phyloP scores from a whole-genome alignment of 2,888 invertebrate species.

The Acronicta psi region DNA sequence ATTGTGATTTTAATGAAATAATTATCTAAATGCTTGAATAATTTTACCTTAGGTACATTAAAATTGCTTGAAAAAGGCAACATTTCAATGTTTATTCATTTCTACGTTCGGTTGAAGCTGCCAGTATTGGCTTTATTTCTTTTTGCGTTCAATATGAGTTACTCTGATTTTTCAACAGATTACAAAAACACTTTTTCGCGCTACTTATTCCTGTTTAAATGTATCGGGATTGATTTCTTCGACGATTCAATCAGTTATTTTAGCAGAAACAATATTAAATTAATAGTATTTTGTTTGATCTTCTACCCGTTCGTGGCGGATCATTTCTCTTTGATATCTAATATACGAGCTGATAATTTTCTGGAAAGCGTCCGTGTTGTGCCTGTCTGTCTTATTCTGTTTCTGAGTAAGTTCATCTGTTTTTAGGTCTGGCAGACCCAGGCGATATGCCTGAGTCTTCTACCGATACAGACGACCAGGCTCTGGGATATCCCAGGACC shows the following conservation, averaged over 20 bases:
- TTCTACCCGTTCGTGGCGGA: conserved; percentile 42
- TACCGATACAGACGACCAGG: too few relatives aligned
- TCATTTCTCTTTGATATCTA: conserved; percentile 37
- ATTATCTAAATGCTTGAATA: conserved; percentile 13
- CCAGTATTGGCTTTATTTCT: background rate
- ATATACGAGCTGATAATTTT: conserved; percentile 48
- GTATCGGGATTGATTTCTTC: conserved; percentile 54
- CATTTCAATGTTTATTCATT: too few relatives aligned
- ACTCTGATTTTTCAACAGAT: conserved; percentile 32
- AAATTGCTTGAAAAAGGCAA: too few relatives aligned
- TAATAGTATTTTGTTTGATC: conserved; percentile 32
- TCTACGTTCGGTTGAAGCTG: background rate
- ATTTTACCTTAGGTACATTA: background rate
- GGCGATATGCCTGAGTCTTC: too few relatives aligned
- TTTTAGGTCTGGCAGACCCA: too few relatives aligned
- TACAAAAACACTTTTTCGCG: conserved; percentile 46
- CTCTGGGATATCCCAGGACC: too few relatives aligned
- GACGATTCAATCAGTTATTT: conserved; percentile 18
- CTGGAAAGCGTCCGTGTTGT: conserved; percentile 44
- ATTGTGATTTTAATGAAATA: conserved; percentile 28
- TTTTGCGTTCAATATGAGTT: conserved; percentile 19
- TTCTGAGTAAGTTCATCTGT: conserved; percentile 51
- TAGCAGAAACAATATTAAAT: conserved; percentile 23
- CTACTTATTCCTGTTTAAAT: conserved; percentile 35
- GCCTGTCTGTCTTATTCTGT: conserved; percentile 45